Conservation (phyloP, 2,888 invertebrate species). For the Melinaea marsaeus region DNA sequence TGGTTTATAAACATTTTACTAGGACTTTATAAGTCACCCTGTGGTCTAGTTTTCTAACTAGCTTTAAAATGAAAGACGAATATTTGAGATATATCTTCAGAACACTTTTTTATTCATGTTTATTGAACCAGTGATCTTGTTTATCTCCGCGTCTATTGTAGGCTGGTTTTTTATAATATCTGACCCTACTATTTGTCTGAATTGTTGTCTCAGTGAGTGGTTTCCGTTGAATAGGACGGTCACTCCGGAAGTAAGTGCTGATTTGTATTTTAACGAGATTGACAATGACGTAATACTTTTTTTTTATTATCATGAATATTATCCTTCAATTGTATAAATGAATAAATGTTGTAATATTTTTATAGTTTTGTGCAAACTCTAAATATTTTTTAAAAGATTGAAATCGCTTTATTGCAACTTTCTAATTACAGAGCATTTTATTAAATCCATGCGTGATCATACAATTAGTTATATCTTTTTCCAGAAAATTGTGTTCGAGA, state of each 20-base stretch:
- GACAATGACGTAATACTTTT: constrained; percentile 16
- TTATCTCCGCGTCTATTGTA: no score
- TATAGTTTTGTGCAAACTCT: no score
- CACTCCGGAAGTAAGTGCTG: constrained; percentile 16
- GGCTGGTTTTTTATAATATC: no score
- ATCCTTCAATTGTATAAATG: background rate
- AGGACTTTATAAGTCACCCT: no score
- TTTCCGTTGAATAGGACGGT: constrained; percentile 2
- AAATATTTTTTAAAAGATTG: background rate
- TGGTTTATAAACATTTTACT: no score
- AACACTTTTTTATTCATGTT: no score
- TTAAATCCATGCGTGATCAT: constrained; percentile 18
- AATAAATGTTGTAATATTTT: no score
- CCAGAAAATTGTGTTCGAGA: constrained; percentile 20
- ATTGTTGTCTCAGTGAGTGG: constrained; percentile 5
- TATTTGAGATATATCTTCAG: no score
- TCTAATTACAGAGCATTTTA: constrained; percentile 20
- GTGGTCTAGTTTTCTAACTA: no score
- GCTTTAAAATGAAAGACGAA: no score
- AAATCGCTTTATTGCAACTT: constrained; percentile 13
- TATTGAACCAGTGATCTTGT: no score
- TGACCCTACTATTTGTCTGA: background rate
- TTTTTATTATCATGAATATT: background rate
- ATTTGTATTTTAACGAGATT: constrained; percentile 19
- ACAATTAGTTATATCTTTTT: constrained; percentile 15